Evolutionary conservation across 2,113 vertebrate species (phyloP).

Genomic region (Tenrec ecaudatus): DNA sequence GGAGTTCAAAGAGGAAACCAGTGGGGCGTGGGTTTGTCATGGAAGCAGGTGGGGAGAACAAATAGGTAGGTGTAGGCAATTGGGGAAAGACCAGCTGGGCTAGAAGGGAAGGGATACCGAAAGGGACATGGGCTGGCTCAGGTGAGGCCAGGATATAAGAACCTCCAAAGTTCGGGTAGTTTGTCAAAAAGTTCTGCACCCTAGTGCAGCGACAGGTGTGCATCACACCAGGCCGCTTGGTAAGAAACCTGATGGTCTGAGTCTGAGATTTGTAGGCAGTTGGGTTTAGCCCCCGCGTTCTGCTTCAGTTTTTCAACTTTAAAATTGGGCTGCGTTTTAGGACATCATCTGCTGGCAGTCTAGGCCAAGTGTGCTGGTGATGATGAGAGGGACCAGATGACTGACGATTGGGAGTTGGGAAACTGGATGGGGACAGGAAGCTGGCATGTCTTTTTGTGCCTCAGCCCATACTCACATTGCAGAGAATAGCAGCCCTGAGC

Average conservation of each 20-base stretch:
- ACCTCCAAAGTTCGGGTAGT: neutral
- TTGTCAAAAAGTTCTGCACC: neutral
- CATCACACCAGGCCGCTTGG: neutral
- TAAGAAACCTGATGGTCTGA: neutral
- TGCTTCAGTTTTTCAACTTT: neutral
- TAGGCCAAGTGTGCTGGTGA: neutral
- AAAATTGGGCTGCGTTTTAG: neutral
- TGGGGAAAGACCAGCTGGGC: slow-evolving; percentile 60
- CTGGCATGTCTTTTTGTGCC: no score
- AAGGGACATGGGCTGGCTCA: neutral
- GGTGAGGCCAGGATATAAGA: neutral
- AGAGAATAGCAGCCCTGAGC: no score
- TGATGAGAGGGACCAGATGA: neutral
- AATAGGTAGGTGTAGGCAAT: slow-evolving; percentile 69
- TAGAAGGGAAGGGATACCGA: neutral
- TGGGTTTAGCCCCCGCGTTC: neutral
- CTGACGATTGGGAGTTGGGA: neutral
- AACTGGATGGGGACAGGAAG: no score
- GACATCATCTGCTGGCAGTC: neutral
- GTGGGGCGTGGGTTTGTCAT: neutral
- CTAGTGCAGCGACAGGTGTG: no score
- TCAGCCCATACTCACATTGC: no score
- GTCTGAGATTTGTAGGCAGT: neutral
- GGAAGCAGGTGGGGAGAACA: slow-evolving; percentile 7
- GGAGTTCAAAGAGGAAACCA: neutral